Evolutionary conservation across 64 coral and sea anemone genomes (phyloP).

Genomic region (Porites lutea): DNA sequence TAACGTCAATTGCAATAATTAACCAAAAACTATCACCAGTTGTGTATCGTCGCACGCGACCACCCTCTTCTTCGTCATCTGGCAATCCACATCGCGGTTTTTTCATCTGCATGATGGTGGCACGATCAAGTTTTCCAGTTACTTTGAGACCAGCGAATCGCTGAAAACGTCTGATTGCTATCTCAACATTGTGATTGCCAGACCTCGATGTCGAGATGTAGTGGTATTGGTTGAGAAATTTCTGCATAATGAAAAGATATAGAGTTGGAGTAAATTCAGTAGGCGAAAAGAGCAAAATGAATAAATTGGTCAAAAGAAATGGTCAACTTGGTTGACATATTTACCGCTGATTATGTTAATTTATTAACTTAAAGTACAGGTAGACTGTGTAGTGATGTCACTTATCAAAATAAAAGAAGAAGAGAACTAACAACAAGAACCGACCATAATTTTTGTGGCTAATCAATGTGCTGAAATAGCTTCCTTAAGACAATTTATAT

Average conservation of each 20-base stretch:
- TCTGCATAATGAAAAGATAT: conserved; percentile 8
- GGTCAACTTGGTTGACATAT: no score
- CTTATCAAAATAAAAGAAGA: no score
- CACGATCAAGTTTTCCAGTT: conserved; percentile 70
- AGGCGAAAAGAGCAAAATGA: no score
- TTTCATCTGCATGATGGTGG: conserved; percentile 75
- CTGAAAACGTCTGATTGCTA: conserved; percentile 73
- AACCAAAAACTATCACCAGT: neutral
- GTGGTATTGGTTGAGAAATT: conserved; percentile 69
- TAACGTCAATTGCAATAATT: no score
- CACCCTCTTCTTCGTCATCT: conserved; percentile 59
- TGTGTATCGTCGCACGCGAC: conserved; percentile 18
- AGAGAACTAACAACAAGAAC: no score
- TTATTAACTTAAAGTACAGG: no score
- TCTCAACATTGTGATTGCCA: conserved; percentile 78
- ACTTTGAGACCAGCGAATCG: conserved; percentile 73
- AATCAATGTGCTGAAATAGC: no score
- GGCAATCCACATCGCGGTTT: conserved; percentile 85
- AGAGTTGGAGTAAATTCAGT: neutral
- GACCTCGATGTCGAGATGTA: conserved; percentile 74
- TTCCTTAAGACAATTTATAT: no score
- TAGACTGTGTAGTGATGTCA: no score
- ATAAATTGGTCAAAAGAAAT: no score
- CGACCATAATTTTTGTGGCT: no score
- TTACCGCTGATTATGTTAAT: no score